These are phyloP conservation scores for Scaptomyza pallida DNA, from an alignment of 1,140 invertebrate genomes.

Conservation along the genomic window DNA sequence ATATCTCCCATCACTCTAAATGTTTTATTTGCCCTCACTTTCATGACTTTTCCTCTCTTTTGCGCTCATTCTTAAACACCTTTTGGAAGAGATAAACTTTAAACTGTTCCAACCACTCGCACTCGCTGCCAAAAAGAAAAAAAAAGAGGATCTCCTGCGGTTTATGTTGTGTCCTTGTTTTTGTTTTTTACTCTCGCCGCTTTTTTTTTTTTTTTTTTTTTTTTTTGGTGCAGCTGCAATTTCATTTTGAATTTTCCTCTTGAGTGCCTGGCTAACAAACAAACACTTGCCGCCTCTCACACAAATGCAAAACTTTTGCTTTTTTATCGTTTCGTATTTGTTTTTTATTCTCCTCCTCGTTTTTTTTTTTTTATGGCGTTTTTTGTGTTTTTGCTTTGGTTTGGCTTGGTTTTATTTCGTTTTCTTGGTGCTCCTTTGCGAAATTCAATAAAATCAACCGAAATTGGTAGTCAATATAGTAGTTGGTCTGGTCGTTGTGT, in stretches of 20 bases:
- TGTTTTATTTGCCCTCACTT: neutral
- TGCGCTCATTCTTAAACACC: neutral
- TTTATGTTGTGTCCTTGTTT: neutral
- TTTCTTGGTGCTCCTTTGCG: conserved; percentile 37
- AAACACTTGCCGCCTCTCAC: conserved; percentile 24
- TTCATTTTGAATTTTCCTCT: conserved; percentile 57
- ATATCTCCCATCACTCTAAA: neutral
- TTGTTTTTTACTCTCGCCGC: neutral
- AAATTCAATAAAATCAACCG: conserved; percentile 67
- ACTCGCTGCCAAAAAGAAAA: too few relatives aligned
- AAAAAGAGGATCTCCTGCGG: neutral
- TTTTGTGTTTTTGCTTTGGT: conserved; percentile 6
- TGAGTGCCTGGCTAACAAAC: conserved; percentile 19
- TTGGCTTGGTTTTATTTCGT: conserved; percentile 4
- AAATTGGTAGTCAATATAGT: conserved; percentile 53
- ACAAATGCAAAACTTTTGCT: conserved; percentile 37
- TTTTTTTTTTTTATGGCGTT: conserved; percentile 12
- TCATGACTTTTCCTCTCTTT: neutral
- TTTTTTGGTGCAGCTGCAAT: conserved; percentile 21
- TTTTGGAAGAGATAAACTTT: conserved; percentile 1
- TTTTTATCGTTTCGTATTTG: conserved; percentile 14
- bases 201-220: neutral
- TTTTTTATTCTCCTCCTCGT: conserved; percentile 2
- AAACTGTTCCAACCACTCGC: neutral
- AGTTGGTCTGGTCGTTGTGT: too few relatives aligned